Conservation (phyloP, 2,888 invertebrate genomes). For the Carabus problematicus region DNA sequence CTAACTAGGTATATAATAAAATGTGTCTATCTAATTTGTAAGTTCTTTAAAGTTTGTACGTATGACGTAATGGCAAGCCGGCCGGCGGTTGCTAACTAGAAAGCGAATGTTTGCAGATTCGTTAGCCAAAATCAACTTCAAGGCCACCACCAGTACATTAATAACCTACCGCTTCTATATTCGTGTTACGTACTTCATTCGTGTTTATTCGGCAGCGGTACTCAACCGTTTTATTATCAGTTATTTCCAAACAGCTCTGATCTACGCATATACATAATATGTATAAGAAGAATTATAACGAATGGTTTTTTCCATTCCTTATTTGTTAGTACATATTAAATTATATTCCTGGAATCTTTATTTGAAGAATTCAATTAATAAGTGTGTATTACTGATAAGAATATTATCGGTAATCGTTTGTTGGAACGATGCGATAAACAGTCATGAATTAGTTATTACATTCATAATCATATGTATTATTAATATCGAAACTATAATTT, state of each 20-base stretch:
- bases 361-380: too few species aligned
- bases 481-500: too few species aligned
- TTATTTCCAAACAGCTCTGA: not conserved
- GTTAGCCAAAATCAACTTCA: slow-evolving; percentile 39
- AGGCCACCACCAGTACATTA: slow-evolving; percentile 19
- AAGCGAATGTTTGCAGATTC: slow-evolving; percentile 41
- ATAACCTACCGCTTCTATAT: slow-evolving; percentile 15
- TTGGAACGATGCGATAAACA: too few species aligned
- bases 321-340: not conserved
- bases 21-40: too few species aligned
- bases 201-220: slow-evolving; percentile 19
- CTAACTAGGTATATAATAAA: too few species aligned
- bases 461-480: too few species aligned
- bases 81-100: slow-evolving; percentile 32
- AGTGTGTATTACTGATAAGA: too few species aligned
- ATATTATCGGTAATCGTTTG: too few species aligned
- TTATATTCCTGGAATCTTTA: not conserved
- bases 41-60: not conserved
- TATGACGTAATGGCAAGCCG: slow-evolving; percentile 7
- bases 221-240: not conserved
- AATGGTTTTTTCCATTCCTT: not conserved
- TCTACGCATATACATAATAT: too few species aligned
- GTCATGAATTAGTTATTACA: too few species aligned
- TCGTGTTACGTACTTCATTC: slow-evolving; percentile 16
- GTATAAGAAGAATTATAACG: not conserved